Evolutionary conservation across 1,140 invertebrate species (phyloP).

Genomic region (Thrips palmi): DNA sequence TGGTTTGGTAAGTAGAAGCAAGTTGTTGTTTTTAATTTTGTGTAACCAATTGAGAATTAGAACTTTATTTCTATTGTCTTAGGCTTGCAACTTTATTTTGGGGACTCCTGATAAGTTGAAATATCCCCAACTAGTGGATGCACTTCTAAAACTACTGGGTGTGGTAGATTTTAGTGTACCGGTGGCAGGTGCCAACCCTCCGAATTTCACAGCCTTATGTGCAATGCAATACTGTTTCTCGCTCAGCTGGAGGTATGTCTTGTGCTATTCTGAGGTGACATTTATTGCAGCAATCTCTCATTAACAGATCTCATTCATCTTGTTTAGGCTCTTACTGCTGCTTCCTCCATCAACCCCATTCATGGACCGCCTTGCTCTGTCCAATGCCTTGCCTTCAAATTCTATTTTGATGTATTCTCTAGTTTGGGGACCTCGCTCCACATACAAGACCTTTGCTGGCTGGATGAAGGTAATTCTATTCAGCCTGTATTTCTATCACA

Average conservation of each 20-base stretch:
- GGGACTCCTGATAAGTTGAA: conserved; percentile 78
- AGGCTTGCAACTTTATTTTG: conserved; percentile 81
- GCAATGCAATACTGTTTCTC: conserved; percentile 83
- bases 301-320: conserved; percentile 9
- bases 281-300: conserved; percentile 1
- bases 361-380: conserved; percentile 54
- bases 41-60: conserved; percentile 7
- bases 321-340: conserved; percentile 43
- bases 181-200: conserved; percentile 18
- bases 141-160: conserved; percentile 56
- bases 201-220: conserved; percentile 45
- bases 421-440: conserved; percentile 51
- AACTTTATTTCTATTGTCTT: conserved; percentile 14
- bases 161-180: conserved; percentile 42
- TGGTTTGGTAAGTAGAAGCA: conserved; percentile 40
- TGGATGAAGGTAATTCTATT: conserved; percentile 39
- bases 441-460: conserved; percentile 48
- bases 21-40: conserved; percentile 8
- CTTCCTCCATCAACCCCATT: conserved; percentile 76
- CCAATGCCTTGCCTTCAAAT: conserved; percentile 30
- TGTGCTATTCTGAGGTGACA: conserved; percentile 3
- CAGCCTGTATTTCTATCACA: not conserved
- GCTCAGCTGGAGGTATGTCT: conserved; percentile 53
- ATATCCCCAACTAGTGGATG: conserved; percentile 71
- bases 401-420: conserved; percentile 46